Conservation (phyloP, 2,797 vertebrate genomes). For the Pseudochromis fuscus region DNA sequence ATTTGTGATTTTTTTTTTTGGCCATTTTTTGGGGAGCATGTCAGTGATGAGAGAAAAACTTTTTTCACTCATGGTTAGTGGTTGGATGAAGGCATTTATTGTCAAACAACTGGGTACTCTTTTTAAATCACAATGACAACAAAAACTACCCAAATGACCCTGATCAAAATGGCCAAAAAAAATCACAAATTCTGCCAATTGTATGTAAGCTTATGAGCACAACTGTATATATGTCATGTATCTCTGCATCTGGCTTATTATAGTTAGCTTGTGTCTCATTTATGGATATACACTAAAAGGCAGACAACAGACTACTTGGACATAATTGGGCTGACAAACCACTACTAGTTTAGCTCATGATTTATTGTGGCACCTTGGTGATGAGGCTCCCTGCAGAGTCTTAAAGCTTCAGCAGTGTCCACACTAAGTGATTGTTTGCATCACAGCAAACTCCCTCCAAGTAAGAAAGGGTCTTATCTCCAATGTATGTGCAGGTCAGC, state of each 20-base stretch:
- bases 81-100: too few species aligned
- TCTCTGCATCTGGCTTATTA: slow-evolving; percentile 41
- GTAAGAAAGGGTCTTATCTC: slow-evolving; percentile 44
- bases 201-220: too few species aligned
- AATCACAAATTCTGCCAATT: too few species aligned
- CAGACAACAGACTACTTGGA: slow-evolving; percentile 44
- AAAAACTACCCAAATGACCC: too few species aligned
- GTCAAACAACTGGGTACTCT: too few species aligned
- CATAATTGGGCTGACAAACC: slow-evolving; percentile 59
- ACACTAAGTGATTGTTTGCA: slow-evolving; percentile 30
- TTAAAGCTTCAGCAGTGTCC: slow-evolving; percentile 26
- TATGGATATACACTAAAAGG: slow-evolving; percentile 22
- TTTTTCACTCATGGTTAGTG: too few species aligned
- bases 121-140: too few species aligned
- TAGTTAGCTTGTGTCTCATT: slow-evolving; percentile 33
- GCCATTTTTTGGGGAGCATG: too few species aligned
- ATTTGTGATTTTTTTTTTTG: too few species aligned
- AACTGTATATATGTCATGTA: not conserved
- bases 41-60: too few species aligned
- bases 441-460: slow-evolving; percentile 30
- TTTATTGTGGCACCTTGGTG: slow-evolving; percentile 48
- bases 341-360: slow-evolving; percentile 42
- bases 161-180: too few species aligned
- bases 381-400: slow-evolving; percentile 45
- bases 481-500: slow-evolving; percentile 60